Conservation (phyloP, 1,140 invertebrate genomes). For the Trachymyrmex cornetzi region DNA sequence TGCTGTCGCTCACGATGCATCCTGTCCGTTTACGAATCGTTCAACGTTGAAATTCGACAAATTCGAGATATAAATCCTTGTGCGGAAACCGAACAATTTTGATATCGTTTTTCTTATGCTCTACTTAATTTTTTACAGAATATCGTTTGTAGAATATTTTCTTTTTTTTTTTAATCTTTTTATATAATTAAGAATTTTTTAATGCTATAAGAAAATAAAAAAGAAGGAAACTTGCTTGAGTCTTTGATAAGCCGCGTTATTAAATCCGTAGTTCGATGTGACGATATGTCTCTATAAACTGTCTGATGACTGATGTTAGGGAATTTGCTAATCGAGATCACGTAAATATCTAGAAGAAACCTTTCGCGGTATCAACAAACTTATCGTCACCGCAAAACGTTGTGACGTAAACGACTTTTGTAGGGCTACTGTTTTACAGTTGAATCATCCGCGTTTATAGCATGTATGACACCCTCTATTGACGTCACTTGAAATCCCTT, state of each 20-base stretch:
- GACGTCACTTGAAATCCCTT: background rate
- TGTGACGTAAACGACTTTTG: slow-evolving; percentile 45
- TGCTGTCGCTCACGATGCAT: slow-evolving; percentile 40
- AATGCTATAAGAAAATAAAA: background rate
- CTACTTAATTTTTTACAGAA: background rate
- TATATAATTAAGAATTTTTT: background rate
- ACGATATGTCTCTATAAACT: slow-evolving; percentile 20
- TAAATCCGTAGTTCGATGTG: background rate
- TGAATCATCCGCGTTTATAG: slow-evolving; percentile 56
- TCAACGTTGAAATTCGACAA: background rate
- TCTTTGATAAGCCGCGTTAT: background rate
- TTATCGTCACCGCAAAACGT: slow-evolving; percentile 68
- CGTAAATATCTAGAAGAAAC: slow-evolving; percentile 42
- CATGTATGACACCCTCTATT: background rate
- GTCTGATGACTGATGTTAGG: slow-evolving; percentile 41
- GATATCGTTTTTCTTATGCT: background rate
- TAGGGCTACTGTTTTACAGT: background rate
- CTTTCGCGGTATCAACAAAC: slow-evolving; percentile 45
- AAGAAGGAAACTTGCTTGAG: background rate
- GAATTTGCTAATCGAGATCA: slow-evolving; percentile 16
- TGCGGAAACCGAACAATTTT: background rate
- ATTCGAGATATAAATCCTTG: background rate
- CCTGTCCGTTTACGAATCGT: background rate
- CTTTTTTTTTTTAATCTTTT: background rate
- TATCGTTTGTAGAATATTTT: background rate